These are phyloP conservation scores for Caradrina clavipalpis DNA, from an alignment of 2,888 invertebrate genomes.

Conservation along the genomic window DNA sequence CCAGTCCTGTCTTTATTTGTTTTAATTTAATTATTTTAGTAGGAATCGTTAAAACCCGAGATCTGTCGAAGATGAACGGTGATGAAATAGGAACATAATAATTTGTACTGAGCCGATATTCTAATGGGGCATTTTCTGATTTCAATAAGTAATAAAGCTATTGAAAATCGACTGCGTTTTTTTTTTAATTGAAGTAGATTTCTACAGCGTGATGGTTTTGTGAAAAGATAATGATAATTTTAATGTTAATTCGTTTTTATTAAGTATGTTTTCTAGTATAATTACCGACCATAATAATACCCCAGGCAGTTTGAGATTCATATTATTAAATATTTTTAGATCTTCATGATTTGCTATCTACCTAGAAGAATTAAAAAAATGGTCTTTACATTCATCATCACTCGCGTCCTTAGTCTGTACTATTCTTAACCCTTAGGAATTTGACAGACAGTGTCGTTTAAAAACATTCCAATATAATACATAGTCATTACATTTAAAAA, in stretches of 20 bases:
- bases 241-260: background rate
- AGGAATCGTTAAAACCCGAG: conserved; percentile 68
- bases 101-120: conserved; percentile 60
- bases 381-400: conserved; percentile 13
- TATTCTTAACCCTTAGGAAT: conserved; percentile 23
- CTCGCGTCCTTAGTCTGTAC: conserved; percentile 12
- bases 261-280: background rate
- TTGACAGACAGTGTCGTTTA: conserved; percentile 31
- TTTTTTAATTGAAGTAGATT: conserved; percentile 9
- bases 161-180: conserved; percentile 25
- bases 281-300: conserved; percentile 14
- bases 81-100: conserved; percentile 61
- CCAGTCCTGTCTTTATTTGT: conserved; percentile 64
- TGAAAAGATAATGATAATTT: conserved; percentile 11
- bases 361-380: conserved; percentile 23
- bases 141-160: background rate
- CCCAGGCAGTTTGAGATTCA: conserved; percentile 58
- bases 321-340: conserved; percentile 26
- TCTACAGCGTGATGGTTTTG: conserved; percentile 6
- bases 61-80: conserved; percentile 64
- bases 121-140: conserved; percentile 8
- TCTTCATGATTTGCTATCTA: conserved; percentile 28
- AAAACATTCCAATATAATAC: conserved; percentile 36
- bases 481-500: conserved; percentile 36
- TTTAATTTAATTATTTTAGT: conserved; percentile 62